Evolutionary conservation across 2,888 invertebrate species (phyloP).

Genomic region (Encarsia formosa): DNA sequence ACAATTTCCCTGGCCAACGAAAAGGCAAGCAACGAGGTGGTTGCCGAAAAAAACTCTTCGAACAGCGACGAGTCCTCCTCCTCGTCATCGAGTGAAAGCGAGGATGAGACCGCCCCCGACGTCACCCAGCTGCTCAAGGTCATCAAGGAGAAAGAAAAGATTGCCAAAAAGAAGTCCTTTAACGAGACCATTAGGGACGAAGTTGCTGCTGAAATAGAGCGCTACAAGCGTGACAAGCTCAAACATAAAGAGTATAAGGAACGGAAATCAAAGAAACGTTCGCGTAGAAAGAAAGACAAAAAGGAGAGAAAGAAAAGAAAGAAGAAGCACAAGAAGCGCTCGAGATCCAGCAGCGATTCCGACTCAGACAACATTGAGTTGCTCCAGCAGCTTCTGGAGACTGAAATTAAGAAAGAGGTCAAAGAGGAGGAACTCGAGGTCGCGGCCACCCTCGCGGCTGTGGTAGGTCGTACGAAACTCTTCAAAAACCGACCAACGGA

Average conservation of each 20-base stretch:
- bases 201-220: slow-evolving; percentile 44
- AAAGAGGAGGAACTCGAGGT: slow-evolving; percentile 30
- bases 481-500: slow-evolving; percentile 18
- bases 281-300: slow-evolving; percentile 32
- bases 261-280: slow-evolving; percentile 32
- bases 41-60: slow-evolving; percentile 11
- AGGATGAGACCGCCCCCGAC: slow-evolving; percentile 29
- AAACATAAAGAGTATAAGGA: slow-evolving; percentile 36
- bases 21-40: slow-evolving; percentile 18
- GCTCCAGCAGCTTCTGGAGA: slow-evolving; percentile 33
- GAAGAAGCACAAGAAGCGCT: slow-evolving; percentile 25
- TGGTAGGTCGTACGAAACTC: slow-evolving; percentile 17
- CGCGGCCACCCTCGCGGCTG: slow-evolving; percentile 24
- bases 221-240: slow-evolving; percentile 38
- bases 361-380: slow-evolving; percentile 11
- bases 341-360: slow-evolving; percentile 22
- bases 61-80: slow-evolving; percentile 18
- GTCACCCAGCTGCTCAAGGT: slow-evolving; percentile 43
- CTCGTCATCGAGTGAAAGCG: slow-evolving; percentile 15
- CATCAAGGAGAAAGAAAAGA: slow-evolving; percentile 44
- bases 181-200: slow-evolving; percentile 46
- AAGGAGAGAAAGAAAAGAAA: slow-evolving; percentile 28
- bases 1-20: slow-evolving; percentile 19
- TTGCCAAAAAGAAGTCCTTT: slow-evolving; percentile 40
- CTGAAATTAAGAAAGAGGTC: slow-evolving; percentile 37